These are phyloP conservation scores for Falco novaeseelandiae DNA, from an alignment of 2,797 vertebrate genomes.

Conservation along the genomic window DNA sequence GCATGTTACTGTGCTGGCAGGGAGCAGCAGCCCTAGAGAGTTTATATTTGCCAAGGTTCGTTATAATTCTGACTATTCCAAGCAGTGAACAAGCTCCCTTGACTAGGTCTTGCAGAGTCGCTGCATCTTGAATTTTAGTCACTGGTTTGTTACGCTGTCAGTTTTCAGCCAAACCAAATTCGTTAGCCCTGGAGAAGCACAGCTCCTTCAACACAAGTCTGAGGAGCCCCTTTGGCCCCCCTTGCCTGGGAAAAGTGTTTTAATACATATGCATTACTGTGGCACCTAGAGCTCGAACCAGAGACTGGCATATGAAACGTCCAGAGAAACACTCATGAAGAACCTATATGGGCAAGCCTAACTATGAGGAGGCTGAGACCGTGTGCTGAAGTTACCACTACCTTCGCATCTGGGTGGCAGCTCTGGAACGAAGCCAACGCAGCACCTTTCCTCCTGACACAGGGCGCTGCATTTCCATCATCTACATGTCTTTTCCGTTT, in stretches of 20 bases:
- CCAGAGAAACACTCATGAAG: neutral
- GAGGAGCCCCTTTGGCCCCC: neutral
- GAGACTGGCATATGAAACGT: neutral
- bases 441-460: neutral
- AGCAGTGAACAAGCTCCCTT: neutral
- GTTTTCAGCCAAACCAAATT: neutral
- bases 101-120: neutral
- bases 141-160: neutral
- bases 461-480: neutral
- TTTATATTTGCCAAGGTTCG: neutral
- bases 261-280: neutral
- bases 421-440: neutral
- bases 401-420: neutral
- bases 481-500: neutral
- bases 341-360: neutral
- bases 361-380: neutral
- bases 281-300: neutral
- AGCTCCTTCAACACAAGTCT: neutral
- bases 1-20: neutral
- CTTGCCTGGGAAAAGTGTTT: neutral
- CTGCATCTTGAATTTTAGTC: neutral
- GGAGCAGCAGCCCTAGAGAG: neutral
- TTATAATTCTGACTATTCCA: neutral
- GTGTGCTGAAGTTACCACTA: accelerated
- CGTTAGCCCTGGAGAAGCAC: neutral